Evolutionary conservation across 2,888 invertebrate genomes (phyloP), one percentile per base, ranked within the genome.

Genomic region (Standfussiana lucernea): DNA sequence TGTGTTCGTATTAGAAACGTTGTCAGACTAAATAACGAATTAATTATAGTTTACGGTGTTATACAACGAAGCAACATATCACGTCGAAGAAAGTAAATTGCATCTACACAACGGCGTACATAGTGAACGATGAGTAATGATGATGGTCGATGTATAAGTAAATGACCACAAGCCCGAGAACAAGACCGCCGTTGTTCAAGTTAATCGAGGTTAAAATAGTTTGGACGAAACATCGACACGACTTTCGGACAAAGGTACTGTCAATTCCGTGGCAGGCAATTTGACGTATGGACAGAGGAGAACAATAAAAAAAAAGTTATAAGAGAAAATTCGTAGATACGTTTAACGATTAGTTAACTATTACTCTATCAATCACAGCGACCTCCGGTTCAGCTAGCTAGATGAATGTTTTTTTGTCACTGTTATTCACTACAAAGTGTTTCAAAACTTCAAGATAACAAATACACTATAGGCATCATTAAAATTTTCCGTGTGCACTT

Each of bases 201-300:
- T 93, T 94, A 95, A 96, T 95, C 93, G 94, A 95, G 93, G 93
- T 93, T 94, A 92, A 93, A 93, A 94, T 90, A 89, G 91, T 93
- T 93, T 92, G 90, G 89, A 89, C 89, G 91, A 91, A 93, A 93
- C 92, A 92, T 91, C 88, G 91, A 94, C 93, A 93, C 91, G 93
- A 93, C 90, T 93, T 90, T 91, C 88, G 89, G 90, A 94, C 94
- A 95, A 95, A 94, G 94, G 91, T 91, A 88, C 93, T 93, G 93
- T 94, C 94, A 93, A 94, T 94, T 90, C 83, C 91, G 82, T 90
- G 86, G 88, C 91, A 90, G 84, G 82, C 87, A 86, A 89, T 89
- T 88, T 86, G 88, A 87, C 84, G 80, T 87, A 83, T 86, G 86
- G 89, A 90, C 88, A 84, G 90, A 87, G 82, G 89, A 86, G 89